A percentile compares a stretch with the other conserved stretches of the same genome.
Evolutionary conservation across 2,113 vertebrate genomes (phyloP).

Genomic region (Silurus meridionalis): DNA sequence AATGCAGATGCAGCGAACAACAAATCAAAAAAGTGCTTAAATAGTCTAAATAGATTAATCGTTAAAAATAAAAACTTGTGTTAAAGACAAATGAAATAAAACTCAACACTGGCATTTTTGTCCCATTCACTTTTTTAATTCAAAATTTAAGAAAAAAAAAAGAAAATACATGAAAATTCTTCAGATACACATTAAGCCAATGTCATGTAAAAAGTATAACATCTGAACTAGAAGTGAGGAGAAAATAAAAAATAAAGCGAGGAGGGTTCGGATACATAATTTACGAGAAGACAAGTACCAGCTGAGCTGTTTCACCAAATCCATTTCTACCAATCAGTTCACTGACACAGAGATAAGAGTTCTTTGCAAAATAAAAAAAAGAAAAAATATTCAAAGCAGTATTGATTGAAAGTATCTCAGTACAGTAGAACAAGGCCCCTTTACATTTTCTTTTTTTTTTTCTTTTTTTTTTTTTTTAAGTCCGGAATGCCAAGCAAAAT

Average conservation of each 20-base stretch:
- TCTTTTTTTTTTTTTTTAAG: slow-evolving; percentile 55
- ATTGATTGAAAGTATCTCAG: slow-evolving; percentile 44
- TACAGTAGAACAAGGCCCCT: slow-evolving; percentile 71
- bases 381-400: slow-evolving; percentile 51
- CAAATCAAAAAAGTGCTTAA: background rate
- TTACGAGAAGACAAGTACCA: slow-evolving; percentile 67
- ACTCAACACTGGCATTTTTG: slow-evolving; percentile 21
- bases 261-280: slow-evolving; percentile 88
- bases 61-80: background rate
- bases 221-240: slow-evolving; percentile 66
- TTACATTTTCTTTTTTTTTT: slow-evolving; percentile 61
- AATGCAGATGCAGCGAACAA: background rate
- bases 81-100: slow-evolving; percentile 22
- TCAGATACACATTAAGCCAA: slow-evolving; percentile 72
- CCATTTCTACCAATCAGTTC: slow-evolving; percentile 58
- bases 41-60: background rate
- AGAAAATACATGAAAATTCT: slow-evolving; percentile 73
- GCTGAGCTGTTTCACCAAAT: slow-evolving; percentile 60
- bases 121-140: slow-evolving; percentile 72
- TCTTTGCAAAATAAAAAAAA: slow-evolving; percentile 61
- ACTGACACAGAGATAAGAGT: slow-evolving; percentile 60
- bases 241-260: slow-evolving; percentile 70
- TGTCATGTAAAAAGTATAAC: slow-evolving; percentile 67
- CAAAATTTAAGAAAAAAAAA: slow-evolving; percentile 69
- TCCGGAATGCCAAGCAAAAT: slow-evolving; percentile 71